Conservation (phyloP, 2,113 vertebrate species). For the Athene cunicularia region DNA sequence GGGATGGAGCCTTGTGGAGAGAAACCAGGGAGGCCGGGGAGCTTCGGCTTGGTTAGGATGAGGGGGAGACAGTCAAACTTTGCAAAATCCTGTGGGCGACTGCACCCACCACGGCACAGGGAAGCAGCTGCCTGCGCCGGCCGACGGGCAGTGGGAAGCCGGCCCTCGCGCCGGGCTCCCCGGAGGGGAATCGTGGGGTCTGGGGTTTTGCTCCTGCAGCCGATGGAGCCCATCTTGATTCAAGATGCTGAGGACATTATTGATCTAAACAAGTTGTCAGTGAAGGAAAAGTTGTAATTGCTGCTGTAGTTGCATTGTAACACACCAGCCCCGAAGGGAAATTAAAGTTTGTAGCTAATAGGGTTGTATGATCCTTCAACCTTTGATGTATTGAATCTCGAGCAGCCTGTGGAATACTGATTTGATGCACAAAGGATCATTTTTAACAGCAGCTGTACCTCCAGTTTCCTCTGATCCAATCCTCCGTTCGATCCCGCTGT, state of each 20-base stretch:
- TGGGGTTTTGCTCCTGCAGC: not conserved
- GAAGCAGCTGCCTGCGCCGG: rapidly evolving
- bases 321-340: conserved; percentile 79
- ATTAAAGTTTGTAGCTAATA: conserved; percentile 83
- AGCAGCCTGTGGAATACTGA: conserved; percentile 73
- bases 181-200: not conserved
- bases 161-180: not conserved
- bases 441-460: conserved; percentile 46
- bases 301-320: conserved; percentile 79
- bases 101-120: not conserved
- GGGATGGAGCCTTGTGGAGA: not conserved
- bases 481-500: not conserved
- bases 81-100: rapidly evolving
- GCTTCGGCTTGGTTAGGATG: not conserved
- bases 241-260: conserved; percentile 61
- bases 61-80: not conserved
- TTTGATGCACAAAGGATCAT: conserved; percentile 62
- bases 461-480: not conserved
- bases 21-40: not conserved
- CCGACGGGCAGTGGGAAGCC: not conserved
- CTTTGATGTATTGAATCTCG: conserved; percentile 78
- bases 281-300: conserved; percentile 81
- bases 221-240: conserved; percentile 48
- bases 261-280: conserved; percentile 79
- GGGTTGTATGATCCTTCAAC: conserved; percentile 80